Evolutionary conservation across 1,140 invertebrate species (phyloP), one percentile per base, ranked within the genome.

Genomic region (Argopecten irradians): DNA sequence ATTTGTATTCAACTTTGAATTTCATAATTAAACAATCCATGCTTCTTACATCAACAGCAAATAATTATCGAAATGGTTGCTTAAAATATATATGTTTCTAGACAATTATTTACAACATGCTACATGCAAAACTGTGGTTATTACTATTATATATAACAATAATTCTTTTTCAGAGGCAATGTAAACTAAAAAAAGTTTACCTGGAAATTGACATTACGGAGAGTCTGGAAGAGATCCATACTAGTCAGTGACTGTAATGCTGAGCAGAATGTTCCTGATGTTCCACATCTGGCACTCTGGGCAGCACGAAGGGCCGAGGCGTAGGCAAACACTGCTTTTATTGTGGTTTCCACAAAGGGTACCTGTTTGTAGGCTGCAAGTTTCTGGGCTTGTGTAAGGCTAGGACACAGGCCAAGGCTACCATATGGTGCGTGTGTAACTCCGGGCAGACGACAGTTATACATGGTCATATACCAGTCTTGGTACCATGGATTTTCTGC

Each of bases 401-500:
- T 22, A 22, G 88, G 22, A 88, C 91, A 92, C 43, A 89, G 83
- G 39, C 86, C 82, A 43, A 88, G 87, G 19, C 39, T 55, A 22
- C 11, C 32, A 85, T 91, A 92, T 39, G 92, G 92, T 9, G 84
- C 43, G 34, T 92, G 91, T 33, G 71, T 90, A 3, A 92, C 89
- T n/a, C 93, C 83, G 89, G 85, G 11, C 83, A 92, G 36, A 71
- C 90, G 89, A 41, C 92, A 93, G 13, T 91, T 34, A 82, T 91
- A 86, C 84, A 88, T 86, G 46, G 90, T 92, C 93, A 94, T 94
- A 86, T 94, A 96, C 93, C 95, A 96, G 41, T 96, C 95, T 22
- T 89, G 82, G 82, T 94, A 95, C 96, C 95, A 96, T 0, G 94
- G 94, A 87, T 95, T 95, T 19, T 95, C 91, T 14, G 85, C n/a